phyloP scores from a whole-genome alignment of 2,888 invertebrate genomes.

The Agrochola lychnidis region DNA sequence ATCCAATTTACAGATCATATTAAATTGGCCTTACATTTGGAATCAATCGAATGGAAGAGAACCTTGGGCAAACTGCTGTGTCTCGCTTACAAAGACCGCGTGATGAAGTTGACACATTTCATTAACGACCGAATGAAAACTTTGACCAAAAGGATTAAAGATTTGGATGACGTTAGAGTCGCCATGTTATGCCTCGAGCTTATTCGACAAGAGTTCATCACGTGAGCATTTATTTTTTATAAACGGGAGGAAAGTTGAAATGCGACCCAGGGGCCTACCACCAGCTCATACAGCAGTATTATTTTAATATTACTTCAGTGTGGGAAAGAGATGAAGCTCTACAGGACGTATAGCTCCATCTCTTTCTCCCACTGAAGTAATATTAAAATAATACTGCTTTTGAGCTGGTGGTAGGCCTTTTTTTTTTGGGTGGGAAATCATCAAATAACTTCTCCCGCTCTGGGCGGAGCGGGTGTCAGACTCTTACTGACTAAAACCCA shows the following conservation, averaged over 20 bases:
- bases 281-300: too few species aligned
- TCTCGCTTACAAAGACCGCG: conserved; percentile 92
- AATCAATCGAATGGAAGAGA: conserved; percentile 95
- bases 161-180: conserved; percentile 94
- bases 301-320: too few species aligned
- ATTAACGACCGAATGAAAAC: conserved; percentile 94
- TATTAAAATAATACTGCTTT: too few species aligned
- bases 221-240: conserved; percentile 73
- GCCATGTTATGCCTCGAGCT: conserved; percentile 95
- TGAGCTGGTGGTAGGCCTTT: too few species aligned
- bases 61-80: conserved; percentile 93
- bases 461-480: too few species aligned
- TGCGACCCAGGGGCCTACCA: too few species aligned
- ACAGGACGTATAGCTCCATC: too few species aligned
- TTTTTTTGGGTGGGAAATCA: too few species aligned
- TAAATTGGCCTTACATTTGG: conserved; percentile 92
- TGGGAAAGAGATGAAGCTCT: too few species aligned
- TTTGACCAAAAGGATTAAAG: conserved; percentile 93
- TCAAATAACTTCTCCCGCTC: too few species aligned
- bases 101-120: conserved; percentile 93
- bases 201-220: conserved; percentile 94
- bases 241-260: background rate
- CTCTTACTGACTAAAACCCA: too few species aligned
- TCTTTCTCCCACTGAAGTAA: too few species aligned
- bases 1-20: conserved; percentile 87